These are phyloP conservation scores for Donacobius atricapilla DNA, from an alignment of 2,113 vertebrate species.

Conservation along the genomic window DNA sequence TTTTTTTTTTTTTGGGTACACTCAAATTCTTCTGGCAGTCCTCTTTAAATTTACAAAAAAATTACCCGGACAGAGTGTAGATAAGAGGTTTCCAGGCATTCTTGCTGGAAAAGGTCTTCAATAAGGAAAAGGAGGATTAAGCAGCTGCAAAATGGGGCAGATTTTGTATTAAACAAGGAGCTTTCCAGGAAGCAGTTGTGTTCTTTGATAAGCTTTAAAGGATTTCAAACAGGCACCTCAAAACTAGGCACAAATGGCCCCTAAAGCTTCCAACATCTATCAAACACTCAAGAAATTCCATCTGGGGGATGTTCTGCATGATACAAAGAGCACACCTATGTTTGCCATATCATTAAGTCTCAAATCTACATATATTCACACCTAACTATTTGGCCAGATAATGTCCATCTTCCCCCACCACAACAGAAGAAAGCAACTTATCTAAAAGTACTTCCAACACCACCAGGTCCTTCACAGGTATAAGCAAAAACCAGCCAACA, in stretches of 20 bases:
- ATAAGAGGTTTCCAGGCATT: background rate
- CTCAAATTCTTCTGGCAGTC: conserved; percentile 7
- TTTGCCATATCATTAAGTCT: conserved; percentile 50
- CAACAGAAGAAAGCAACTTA: conserved; percentile 53
- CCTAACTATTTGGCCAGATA: conserved; percentile 55
- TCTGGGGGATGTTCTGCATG: conserved; percentile 46
- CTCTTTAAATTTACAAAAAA: background rate
- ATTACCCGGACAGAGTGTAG: background rate
- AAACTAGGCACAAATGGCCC: conserved; percentile 46
- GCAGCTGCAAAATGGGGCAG: background rate
- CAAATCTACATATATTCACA: conserved; percentile 43
- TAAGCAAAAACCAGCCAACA: conserved; percentile 22
- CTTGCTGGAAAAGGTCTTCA: conserved; percentile 5
- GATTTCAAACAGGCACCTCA: conserved; percentile 65
- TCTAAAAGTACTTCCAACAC: conserved; percentile 19
- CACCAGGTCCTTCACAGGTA: conserved; percentile 26
- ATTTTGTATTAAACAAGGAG: background rate
- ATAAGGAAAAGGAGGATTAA: background rate
- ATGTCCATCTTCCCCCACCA: conserved; percentile 36
- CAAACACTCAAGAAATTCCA: conserved; percentile 32
- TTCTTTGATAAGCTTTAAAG: conserved; percentile 57
- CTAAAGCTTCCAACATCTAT: conserved; percentile 44
- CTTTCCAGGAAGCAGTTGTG: conserved; percentile 17
- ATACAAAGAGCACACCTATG: conserved; percentile 54
- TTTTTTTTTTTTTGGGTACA: background rate